Evolutionary conservation across 2,888 invertebrate species (phyloP).

Genomic region (Troglohyphantes excavatus): DNA sequence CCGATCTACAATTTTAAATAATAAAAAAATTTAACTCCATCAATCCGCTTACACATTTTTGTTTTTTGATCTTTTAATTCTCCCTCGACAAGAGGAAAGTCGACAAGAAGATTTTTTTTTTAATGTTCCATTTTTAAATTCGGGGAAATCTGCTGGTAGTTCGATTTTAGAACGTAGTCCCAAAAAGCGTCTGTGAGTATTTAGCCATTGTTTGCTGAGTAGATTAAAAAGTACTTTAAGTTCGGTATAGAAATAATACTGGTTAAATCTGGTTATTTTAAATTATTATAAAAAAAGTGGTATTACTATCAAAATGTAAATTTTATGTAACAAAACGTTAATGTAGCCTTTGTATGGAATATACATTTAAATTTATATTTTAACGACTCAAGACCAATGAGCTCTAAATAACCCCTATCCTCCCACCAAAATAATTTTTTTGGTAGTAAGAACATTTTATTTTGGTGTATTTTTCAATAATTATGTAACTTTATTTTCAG

Average conservation of each 20-base stretch:
- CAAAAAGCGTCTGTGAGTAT: conserved; percentile 28
- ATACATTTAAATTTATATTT: too few relatives aligned
- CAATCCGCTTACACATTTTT: background rate
- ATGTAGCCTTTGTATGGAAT: too few relatives aligned
- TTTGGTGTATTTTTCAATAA: too few relatives aligned
- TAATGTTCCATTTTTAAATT: background rate
- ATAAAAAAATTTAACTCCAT: conserved; percentile 21
- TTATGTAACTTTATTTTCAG: too few relatives aligned
- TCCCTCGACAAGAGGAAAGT: too few relatives aligned
- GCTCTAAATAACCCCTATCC: too few relatives aligned
- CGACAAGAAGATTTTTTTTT: conserved; percentile 17
- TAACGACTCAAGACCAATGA: too few relatives aligned
- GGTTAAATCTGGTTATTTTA: background rate
- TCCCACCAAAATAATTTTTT: too few relatives aligned
- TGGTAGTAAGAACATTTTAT: too few relatives aligned
- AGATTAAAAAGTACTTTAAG: conserved; percentile 37
- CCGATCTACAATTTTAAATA: background rate
- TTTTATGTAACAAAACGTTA: too few relatives aligned
- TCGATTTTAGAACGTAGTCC: background rate
- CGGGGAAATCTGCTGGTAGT: background rate
- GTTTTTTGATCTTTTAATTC: conserved; percentile 24
- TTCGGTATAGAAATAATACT: too few relatives aligned
- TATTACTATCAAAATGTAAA: too few relatives aligned
- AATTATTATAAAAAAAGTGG: background rate
- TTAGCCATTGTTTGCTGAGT: conserved; percentile 42